These are phyloP conservation scores for Ptilonorhynchus violaceus DNA, from an alignment of 2,113 vertebrate species.

Conservation along the genomic window DNA sequence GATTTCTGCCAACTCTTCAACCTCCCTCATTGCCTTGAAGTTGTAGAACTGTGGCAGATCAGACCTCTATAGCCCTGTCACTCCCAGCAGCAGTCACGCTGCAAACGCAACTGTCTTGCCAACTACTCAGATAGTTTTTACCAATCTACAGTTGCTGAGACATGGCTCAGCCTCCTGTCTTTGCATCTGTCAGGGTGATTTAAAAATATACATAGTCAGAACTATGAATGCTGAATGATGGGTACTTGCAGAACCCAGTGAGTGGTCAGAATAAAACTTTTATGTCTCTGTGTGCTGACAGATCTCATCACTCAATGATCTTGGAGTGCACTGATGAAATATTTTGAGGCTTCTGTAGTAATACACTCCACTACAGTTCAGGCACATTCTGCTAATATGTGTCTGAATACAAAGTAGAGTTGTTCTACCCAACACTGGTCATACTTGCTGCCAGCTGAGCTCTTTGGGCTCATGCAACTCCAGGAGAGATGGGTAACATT, in stretches of 20 bases:
- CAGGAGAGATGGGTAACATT: background rate
- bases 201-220: background rate
- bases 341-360: background rate
- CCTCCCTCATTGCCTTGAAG: background rate
- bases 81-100: background rate
- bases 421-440: background rate
- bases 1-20: background rate
- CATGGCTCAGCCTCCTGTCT: background rate
- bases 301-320: background rate
- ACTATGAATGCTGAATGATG: background rate
- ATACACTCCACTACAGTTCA: background rate
- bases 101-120: background rate
- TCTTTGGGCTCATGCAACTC: background rate
- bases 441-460: background rate
- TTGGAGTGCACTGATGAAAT: background rate
- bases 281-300: background rate
- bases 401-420: background rate
- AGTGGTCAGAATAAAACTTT: background rate
- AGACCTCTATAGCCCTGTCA: background rate
- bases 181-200: background rate
- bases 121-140: background rate
- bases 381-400: background rate
- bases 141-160: background rate
- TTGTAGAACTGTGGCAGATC: background rate
- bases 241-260: background rate